These are phyloP conservation scores for Strigamia transsilvanica DNA, from an alignment of 2,888 invertebrate species.

Conservation along the genomic window DNA sequence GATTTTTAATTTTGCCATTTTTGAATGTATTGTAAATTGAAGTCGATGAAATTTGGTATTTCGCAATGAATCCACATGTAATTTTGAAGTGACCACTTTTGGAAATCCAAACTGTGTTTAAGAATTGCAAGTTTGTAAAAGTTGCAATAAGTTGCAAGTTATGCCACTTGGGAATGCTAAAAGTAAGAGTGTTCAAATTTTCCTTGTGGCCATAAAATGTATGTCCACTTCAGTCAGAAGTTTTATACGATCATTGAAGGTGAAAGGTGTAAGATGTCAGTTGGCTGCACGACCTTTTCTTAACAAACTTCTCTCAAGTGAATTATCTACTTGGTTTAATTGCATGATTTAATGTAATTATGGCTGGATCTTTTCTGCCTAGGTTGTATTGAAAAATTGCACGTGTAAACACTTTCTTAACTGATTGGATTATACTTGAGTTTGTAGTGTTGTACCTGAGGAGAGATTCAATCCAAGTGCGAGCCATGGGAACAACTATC, in stretches of 20 bases:
- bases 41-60: too few species aligned
- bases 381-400: slow-evolving; percentile 4
- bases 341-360: slow-evolving; percentile 34
- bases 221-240: slow-evolving; percentile 28
- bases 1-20: too few species aligned
- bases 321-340: slow-evolving; percentile 37
- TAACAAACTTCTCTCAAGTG: slow-evolving; percentile 39
- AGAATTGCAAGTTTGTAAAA: background rate
- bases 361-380: background rate
- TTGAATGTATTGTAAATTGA: too few species aligned
- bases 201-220: slow-evolving; percentile 21
- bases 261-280: slow-evolving; percentile 35
- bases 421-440: slow-evolving; percentile 23
- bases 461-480: slow-evolving; percentile 12
- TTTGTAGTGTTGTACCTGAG: slow-evolving; percentile 36
- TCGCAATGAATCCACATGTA: too few species aligned
- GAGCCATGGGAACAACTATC: background rate
- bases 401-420: slow-evolving; percentile 33
- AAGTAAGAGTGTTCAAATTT: slow-evolving; percentile 1
- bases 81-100: too few species aligned
- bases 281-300: slow-evolving; percentile 5
- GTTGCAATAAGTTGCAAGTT: background rate
- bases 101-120: too few species aligned
- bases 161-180: slow-evolving; percentile 1
- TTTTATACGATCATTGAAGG: slow-evolving; percentile 32